Percentiles rank a stretch among this genome's conserved stretches.
Evolutionary conservation across 1,140 invertebrate genomes (phyloP).

Genomic region (Drosophila lacteicornis): DNA sequence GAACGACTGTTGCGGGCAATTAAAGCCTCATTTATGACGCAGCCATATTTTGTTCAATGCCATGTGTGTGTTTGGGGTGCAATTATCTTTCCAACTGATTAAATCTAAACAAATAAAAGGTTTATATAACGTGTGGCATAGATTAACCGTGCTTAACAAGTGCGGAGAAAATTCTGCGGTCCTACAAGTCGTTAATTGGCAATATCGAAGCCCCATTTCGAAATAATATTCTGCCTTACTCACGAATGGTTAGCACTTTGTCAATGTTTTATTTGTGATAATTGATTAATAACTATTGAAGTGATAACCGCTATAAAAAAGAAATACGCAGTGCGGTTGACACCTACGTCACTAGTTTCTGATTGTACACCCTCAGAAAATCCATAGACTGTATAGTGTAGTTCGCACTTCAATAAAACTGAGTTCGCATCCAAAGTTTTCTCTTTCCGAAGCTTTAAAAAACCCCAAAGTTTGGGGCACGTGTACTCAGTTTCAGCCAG

Average conservation of each 20-base stretch:
- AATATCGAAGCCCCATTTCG: not conserved
- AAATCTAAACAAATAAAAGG: constrained; percentile 8
- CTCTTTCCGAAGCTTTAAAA: constrained; percentile 1
- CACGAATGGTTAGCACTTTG: not conserved
- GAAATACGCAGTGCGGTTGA: not conserved
- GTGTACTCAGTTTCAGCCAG: constrained; percentile 12
- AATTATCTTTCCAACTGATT: constrained; percentile 18
- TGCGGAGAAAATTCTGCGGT: constrained; percentile 1
- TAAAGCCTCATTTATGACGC: constrained; percentile 27
- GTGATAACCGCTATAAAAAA: not conserved
- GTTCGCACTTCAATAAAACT: not conserved
- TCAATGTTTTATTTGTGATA: not conserved
- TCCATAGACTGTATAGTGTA: not conserved
- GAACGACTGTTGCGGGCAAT: constrained; percentile 9
- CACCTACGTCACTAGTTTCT: constrained; percentile 15
- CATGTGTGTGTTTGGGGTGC: constrained; percentile 1
- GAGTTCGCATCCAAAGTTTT: not conserved
- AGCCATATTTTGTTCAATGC: constrained; percentile 13
- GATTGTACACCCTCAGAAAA: not conserved
- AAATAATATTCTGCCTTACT: not conserved
- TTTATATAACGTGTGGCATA: not conserved
- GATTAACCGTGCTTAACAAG: not conserved
- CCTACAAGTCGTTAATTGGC: no score
- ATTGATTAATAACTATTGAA: constrained; percentile 4
- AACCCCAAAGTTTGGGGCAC: no score